phyloP scores from a whole-genome alignment of 2,888 invertebrate species.

The Scaptomyza reducta region DNA sequence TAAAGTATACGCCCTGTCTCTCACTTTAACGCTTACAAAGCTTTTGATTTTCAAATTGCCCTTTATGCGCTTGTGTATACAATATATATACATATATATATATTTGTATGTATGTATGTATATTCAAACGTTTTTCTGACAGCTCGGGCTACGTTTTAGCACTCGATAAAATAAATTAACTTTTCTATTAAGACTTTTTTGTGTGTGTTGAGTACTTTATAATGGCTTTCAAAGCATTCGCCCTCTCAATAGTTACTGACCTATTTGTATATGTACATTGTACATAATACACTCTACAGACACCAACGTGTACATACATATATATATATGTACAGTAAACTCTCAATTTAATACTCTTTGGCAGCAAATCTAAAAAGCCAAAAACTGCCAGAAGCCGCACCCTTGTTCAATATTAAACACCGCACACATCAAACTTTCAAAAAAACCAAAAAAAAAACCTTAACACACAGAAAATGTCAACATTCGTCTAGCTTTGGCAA shows the following conservation, averaged over 20 bases:
- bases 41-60: background rate
- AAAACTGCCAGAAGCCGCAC: conserved; percentile 1
- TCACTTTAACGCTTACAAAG: background rate
- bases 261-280: background rate
- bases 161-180: conserved; percentile 7
- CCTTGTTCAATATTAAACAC: conserved; percentile 30
- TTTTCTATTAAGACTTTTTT: conserved; percentile 2
- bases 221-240: background rate
- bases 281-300: background rate
- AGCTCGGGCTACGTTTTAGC: conserved; percentile 18
- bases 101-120: background rate
- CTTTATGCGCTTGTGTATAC: background rate
- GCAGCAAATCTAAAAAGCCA: conserved; percentile 25
- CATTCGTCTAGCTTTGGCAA: conserved; percentile 59
- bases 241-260: conserved; percentile 6
- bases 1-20: background rate
- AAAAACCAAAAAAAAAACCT: conserved; percentile 14
- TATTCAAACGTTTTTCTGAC: conserved; percentile 23
- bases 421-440: conserved; percentile 53
- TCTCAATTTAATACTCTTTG: conserved; percentile 19
- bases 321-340: background rate
- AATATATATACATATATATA: background rate
- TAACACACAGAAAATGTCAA: conserved; percentile 65
- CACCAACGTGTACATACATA: background rate
- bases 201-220: background rate